Base-by-base conservation (phyloP, 1,140 invertebrate genomes). In the Hesperophylax magnus region DNA sequence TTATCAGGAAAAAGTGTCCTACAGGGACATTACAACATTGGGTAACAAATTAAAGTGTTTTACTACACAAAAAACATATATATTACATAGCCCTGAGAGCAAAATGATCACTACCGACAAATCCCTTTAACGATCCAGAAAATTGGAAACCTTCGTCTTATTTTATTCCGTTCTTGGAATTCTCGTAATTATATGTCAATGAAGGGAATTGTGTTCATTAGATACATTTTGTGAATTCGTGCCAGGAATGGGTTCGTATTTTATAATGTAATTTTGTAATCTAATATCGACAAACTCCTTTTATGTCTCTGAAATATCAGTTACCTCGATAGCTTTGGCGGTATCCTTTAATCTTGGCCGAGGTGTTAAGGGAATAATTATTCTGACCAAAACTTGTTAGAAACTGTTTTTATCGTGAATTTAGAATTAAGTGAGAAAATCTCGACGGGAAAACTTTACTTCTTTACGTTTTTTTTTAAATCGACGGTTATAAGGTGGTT, bases 241-340 rank as follows among this genome's bases (percentile, higher is more conserved):
- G 47, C 20, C 11, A 15, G 7, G 47, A 72, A 72, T 72, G 17
- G 69, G 47, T 9, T 72, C 69, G 34, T 53, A 72, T 24, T 72
- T 72, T 72, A 39, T 72, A 22, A 72, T 53, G 69, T 72, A 72
- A 72, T 72, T 52, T 20, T 72, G 34, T 20, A 72, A 72, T 52
- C 69, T 22, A 53, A 53, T 72, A 72, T 15, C 24, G 34, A 5
- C 17, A 67, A 17, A 67, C 63, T 22, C 31, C 61, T 67, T 31
- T n/a, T 2, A 34, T 27, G 31, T 34, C 63, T 67, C 22, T 6
- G 20, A 67, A 67, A 67, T 22, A 67, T 47, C 39, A 47, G 39
- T 47, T 14, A 47, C 39, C 39, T 47, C 11, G 0, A 14, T 47
- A 14, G 39, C 9, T 47, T 14, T 47, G 9, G 14, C 1, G 39